Percentiles rank a stretch among this genome's conserved stretches.
phyloP scores from a whole-genome alignment of 2,797 vertebrate species.

The Martes flavigula region DNA sequence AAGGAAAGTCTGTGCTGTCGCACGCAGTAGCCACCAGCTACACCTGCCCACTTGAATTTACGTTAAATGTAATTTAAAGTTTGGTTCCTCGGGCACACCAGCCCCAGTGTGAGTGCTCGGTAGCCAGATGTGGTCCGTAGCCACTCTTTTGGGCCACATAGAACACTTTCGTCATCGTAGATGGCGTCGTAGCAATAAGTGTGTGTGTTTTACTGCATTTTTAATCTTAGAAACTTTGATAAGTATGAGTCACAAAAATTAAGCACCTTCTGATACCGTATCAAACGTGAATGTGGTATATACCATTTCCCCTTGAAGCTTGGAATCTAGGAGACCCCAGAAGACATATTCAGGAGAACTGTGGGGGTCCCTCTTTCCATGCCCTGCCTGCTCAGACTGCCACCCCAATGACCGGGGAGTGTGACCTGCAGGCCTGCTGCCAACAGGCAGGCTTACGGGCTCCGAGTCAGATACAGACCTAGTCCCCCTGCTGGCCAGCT shows the following conservation, averaged over 20 bases:
- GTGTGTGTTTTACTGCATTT: neutral
- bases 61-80: neutral
- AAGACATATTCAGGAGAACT: neutral
- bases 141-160: accelerated
- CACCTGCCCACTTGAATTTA: neutral
- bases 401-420: accelerated
- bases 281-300: neutral
- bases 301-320: neutral
- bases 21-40: neutral
- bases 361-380: neutral
- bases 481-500: no score
- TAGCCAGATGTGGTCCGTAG: neutral
- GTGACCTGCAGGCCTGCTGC: neutral
- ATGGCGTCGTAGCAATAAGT: accelerated
- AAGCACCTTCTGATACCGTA: accelerated
- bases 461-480: neutral
- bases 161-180: accelerated
- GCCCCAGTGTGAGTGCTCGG: neutral
- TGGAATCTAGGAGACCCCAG: neutral
- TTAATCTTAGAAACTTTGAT: neutral
- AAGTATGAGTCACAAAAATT: neutral
- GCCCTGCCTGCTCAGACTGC: neutral
- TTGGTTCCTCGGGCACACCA: neutral
- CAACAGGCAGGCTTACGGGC: accelerated
- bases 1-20: neutral